Base-by-base conservation (phyloP, 2,797 vertebrate genomes). In the Diceros bicornis region DNA sequence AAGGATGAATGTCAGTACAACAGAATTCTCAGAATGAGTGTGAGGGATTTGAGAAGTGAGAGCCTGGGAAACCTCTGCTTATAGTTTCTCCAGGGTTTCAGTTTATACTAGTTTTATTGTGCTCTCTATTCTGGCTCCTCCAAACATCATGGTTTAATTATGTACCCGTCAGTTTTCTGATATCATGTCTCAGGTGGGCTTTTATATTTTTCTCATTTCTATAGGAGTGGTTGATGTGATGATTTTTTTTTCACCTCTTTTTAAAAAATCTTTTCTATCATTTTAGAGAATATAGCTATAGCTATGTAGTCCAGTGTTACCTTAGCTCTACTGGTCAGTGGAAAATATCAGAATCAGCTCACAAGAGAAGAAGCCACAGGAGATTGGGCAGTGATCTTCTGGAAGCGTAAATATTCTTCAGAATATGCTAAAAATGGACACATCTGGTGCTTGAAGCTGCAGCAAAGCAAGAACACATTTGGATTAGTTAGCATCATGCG, bases 101-200 rank as follows among this genome's bases (percentile, higher is more conserved):
- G 71, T 74, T 91, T 75, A 82, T 96, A 47, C 81, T 72, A 18
- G 20, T 81, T 95, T 96, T 93, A 91, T 71, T 96, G 59, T 82
- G 4, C 5, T 78, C 21, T 95, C 20, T 61, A 9, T 44, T 94
- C 41, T 77, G 55, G 27, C 72, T 86, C 57, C 50, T 94, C 44
- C 25, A 83, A 94, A 57, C 62, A 91, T 52, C 59, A 41, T 87
- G 68, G 16, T 85, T 96, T 97, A 91, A 88, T 94, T 91, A 93
- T 7, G 61, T 9, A 62, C 59, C 27, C 0, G 0, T 89, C 77
- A 69, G 6, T 90, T 90, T 81, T 96, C 81, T 97, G 94, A 94
- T 62, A 64, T 93, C 95, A 68, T 59, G 34, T 86, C 44, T 95
- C 71, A 62, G 66, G 47, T 94, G 74, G 87, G 27, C 3, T 93